Evolutionary conservation across 1,140 invertebrate species (phyloP).

Genomic region (Phortica variegata): DNA sequence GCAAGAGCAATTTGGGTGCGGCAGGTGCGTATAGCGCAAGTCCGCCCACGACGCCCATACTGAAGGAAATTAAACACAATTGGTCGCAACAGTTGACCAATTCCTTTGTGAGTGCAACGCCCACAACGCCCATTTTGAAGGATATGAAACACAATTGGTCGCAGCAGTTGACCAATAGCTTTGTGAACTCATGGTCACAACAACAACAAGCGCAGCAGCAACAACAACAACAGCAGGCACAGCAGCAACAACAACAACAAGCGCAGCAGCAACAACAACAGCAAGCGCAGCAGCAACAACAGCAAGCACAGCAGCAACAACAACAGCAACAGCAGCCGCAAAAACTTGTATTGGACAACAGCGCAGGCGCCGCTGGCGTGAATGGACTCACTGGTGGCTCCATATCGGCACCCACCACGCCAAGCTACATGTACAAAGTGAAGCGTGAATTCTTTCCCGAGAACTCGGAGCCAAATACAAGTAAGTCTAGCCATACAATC

Average conservation of each 20-base stretch:
- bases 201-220: conserved; percentile 50
- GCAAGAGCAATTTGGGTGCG: conserved; percentile 1
- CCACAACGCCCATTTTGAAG: conserved; percentile 60
- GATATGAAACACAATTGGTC: conserved; percentile 45
- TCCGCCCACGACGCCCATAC: conserved; percentile 66
- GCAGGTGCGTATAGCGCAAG: conserved; percentile 58
- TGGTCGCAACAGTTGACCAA: conserved; percentile 27
- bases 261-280: too few species aligned
- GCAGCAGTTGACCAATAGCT: conserved; percentile 51
- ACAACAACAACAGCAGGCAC: conserved; percentile 41
- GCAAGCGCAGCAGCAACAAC: conserved; percentile 23
- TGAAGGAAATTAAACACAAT: conserved; percentile 38
- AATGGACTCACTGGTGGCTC: conserved; percentile 43
- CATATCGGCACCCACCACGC: conserved; percentile 52
- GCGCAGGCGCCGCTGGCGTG: conserved; percentile 25
- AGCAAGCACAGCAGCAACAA: conserved; percentile 38
- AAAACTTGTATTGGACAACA: conserved; percentile 40
- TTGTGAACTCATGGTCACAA: conserved; percentile 54
- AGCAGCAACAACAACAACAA: conserved; percentile 18
- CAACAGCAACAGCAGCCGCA: conserved; percentile 33
- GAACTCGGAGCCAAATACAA: conserved; percentile 78
- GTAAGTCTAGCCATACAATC: conserved; percentile 58
- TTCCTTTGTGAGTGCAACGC: conserved; percentile 55
- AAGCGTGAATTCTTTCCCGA: conserved; percentile 71
- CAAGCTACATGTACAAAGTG: conserved; percentile 50